Evolutionary conservation across 2,888 invertebrate species (phyloP), one percentile per base, ranked within the genome.

Genomic region (Plemyria rubiginata): DNA sequence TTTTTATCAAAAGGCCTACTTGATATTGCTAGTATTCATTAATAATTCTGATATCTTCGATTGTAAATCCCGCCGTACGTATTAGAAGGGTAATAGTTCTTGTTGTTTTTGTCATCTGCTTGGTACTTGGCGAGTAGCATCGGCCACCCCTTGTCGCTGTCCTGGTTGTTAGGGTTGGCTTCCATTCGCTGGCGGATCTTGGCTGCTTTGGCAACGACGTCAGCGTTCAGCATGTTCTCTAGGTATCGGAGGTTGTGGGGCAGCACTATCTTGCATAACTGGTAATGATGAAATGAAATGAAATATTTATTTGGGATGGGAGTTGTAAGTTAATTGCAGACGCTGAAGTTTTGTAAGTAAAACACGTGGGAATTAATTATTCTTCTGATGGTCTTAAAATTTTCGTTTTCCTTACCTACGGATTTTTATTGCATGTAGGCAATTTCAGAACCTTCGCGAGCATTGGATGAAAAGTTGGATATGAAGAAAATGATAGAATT

Each of bases 151-250:
- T 88, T 88, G 8, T 86, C 88, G 50, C 73, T 78, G 8, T 89
- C 90, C 40, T 79, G 85, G 8, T 75, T 74, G 61, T 85, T 89
- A 0, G 90, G 87, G 56, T 86, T 90, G 0, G 82, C 84, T 68
- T 89, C 91, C 66, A 87, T 84, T 40, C 84, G 74, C 54, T 88
- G 87, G 0, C 90, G 80, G 38, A 90, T 85, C 66, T 87, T 87
- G 2, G 89, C 86, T 2, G 90, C 90, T 60, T 90, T 92, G 78
- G 90, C 90, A 1, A 90, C 74, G 0, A 90, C 88, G 60, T 92
- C 92, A 0, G 89, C 84, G 62, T 90, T 91, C 51, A 92, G 66
- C 92, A 92, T 91, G 60, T 91, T 92, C 66, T 92, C 91, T 58
- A 92, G 75, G 68, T 92, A 92, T 40, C 92, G 78, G 15, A 92